Conservation (phyloP, 2,797 vertebrate species). For the Sylvia borin region DNA sequence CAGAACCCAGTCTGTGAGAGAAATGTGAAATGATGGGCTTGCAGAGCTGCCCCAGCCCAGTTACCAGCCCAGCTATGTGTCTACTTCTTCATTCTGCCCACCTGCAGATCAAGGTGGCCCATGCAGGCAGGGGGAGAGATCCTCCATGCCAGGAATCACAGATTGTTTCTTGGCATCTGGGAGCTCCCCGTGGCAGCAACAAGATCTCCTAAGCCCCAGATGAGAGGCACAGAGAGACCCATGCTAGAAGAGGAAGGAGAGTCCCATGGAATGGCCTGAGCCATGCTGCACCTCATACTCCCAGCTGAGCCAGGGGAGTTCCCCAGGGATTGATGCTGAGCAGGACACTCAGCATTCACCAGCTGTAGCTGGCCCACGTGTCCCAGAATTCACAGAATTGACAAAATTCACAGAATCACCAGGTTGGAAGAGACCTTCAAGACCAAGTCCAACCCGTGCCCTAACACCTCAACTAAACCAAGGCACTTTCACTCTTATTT, state of each 20-base stretch:
- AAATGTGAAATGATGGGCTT: not conserved
- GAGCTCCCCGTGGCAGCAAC: not conserved
- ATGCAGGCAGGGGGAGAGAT: not conserved
- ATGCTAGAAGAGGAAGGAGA: not conserved
- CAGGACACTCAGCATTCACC: not conserved
- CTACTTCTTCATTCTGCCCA: not conserved
- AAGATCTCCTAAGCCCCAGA: not conserved
- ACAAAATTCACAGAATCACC: no score
- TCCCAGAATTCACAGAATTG: not conserved
- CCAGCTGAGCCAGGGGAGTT: not conserved
- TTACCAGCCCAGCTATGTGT: not conserved
- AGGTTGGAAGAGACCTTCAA: no score
- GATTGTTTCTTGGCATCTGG: not conserved
- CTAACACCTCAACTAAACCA: no score
- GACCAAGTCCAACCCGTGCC: no score
- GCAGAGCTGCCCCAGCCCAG: not conserved
- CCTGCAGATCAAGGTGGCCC: not conserved
- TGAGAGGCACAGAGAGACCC: not conserved
- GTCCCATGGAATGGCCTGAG: not conserved
- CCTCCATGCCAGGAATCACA: not conserved
- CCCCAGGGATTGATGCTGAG: fast-evolving
- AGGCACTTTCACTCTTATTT: no score
- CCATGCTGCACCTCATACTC: fast-evolving
- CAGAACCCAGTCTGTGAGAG: not conserved
- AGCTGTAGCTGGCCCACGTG: not conserved